Conservation (phyloP, 2,113 vertebrate species). For the Mixornis gularis region DNA sequence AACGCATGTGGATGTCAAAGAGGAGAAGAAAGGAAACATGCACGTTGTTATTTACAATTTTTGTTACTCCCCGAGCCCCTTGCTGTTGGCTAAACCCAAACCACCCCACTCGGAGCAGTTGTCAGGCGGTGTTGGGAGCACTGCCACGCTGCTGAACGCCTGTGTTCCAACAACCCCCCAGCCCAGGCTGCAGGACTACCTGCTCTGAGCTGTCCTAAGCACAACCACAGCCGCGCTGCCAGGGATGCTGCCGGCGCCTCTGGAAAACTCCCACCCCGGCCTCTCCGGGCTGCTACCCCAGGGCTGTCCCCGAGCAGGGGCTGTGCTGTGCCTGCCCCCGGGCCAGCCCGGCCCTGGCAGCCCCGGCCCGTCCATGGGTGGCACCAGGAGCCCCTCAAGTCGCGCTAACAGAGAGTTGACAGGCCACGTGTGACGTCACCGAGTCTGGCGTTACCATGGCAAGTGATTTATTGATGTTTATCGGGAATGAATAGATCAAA, state of each 20-base stretch:
- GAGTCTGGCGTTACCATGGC: slow-evolving; percentile 79
- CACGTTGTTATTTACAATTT: background rate
- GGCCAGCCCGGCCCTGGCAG: background rate
- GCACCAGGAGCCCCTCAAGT: slow-evolving; percentile 59
- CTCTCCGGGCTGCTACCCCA: background rate
- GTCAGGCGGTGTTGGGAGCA: background rate
- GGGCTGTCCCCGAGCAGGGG: background rate
- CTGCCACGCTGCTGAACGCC: rapidly evolving
- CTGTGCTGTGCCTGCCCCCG: background rate
- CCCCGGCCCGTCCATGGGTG: background rate
- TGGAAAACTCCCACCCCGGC: background rate
- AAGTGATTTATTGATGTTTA: slow-evolving; percentile 98
- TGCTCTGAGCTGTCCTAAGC: background rate
- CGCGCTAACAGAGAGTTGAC: slow-evolving; percentile 74
- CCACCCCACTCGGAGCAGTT: background rate
- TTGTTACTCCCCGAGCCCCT: background rate
- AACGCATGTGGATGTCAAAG: background rate
- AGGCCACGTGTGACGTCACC: slow-evolving; percentile 86
- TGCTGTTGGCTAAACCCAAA: background rate
- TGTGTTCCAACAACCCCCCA: rapidly evolving
- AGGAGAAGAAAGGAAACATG: background rate
- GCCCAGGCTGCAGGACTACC: background rate
- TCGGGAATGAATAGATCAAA: slow-evolving; percentile 99
- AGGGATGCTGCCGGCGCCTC: background rate
- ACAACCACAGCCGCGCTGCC: rapidly evolving